These are phyloP conservation scores for Alloplasta piceator DNA, from an alignment of 2,888 invertebrate species.

Conservation along the genomic window DNA sequence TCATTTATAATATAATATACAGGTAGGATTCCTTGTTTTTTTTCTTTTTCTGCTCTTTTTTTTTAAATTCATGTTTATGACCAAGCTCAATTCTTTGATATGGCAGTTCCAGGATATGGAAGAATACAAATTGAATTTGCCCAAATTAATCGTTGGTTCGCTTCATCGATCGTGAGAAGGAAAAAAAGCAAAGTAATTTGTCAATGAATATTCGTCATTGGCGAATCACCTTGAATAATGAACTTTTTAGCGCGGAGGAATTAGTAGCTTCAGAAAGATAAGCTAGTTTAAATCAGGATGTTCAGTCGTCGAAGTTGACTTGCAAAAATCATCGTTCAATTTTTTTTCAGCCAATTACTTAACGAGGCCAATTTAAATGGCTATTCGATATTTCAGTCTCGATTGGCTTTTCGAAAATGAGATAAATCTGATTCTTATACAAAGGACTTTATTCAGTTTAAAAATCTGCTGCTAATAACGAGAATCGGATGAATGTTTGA, in stretches of 20 bases:
- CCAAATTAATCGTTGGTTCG: slow-evolving; percentile 64
- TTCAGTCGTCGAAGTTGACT: slow-evolving; percentile 15
- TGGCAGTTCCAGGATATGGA: slow-evolving; percentile 89
- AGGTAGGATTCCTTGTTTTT: slow-evolving; percentile 78
- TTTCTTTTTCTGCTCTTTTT: slow-evolving; percentile 72
- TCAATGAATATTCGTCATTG: slow-evolving; percentile 1
- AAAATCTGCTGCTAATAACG: slow-evolving; percentile 41
- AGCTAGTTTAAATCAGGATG: slow-evolving; percentile 48
- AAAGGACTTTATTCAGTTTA: slow-evolving; percentile 63
- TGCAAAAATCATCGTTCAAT: slow-evolving; percentile 5
- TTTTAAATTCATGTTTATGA: slow-evolving; percentile 75
- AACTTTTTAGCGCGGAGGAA: not conserved
- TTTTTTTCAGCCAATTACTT: slow-evolving; percentile 33
- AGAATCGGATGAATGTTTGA: slow-evolving; percentile 37
- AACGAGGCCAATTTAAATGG: slow-evolving; percentile 24
- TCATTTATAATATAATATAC: slow-evolving; percentile 82
- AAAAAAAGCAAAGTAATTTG: not conserved
- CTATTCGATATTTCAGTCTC: slow-evolving; percentile 1
- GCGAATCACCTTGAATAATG: slow-evolving; percentile 13
- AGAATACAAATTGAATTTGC: slow-evolving; percentile 76
- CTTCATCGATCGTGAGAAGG: slow-evolving; percentile 29
- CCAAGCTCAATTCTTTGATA: slow-evolving; percentile 85
- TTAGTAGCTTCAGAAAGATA: slow-evolving; percentile 27
- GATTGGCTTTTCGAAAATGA: slow-evolving; percentile 22
- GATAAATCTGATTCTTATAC: slow-evolving; percentile 35